A percentile compares a stretch with the other conserved stretches of the same genome.
Conservation (phyloP, 2,113 vertebrate genomes). For the Redunca redunca region DNA sequence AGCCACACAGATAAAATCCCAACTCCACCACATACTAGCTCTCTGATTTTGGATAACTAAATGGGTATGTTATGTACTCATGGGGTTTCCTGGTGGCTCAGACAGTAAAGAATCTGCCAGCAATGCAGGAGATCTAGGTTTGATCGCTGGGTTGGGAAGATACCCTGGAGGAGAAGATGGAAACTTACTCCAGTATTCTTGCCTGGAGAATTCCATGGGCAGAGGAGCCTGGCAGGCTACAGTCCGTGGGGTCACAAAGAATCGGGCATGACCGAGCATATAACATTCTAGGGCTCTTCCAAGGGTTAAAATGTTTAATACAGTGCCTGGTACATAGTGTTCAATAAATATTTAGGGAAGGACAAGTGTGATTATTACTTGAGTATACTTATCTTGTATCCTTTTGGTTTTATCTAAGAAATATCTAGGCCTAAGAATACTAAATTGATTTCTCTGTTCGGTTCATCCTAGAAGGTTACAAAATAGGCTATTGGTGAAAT, state of each 20-base stretch:
- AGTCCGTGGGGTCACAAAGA: not conserved
- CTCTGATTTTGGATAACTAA: not conserved
- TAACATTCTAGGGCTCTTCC: not conserved
- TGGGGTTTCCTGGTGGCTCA: not conserved
- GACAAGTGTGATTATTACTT: not conserved
- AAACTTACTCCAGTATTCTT: not conserved
- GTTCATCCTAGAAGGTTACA: not conserved
- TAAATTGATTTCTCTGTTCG: not conserved
- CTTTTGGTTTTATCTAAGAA: not conserved
- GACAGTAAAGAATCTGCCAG: not conserved
- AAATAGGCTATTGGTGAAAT: not conserved
- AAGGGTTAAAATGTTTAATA: not conserved
- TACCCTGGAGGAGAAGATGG: not conserved
- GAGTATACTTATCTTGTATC: not conserved
- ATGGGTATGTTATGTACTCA: not conserved
- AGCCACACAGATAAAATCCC: not conserved
- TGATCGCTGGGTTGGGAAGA: not conserved
- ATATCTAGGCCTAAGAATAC: not conserved
- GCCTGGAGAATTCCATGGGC: not conserved
- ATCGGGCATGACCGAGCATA: not conserved
- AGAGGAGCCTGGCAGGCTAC: not conserved
- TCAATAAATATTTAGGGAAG: not conserved
- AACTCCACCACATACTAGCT: not conserved
- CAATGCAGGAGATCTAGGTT: not conserved
- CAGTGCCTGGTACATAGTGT: not conserved